Evolutionary conservation across 2,113 vertebrate species (phyloP).

Genomic region (Orthonyx spaldingii): DNA sequence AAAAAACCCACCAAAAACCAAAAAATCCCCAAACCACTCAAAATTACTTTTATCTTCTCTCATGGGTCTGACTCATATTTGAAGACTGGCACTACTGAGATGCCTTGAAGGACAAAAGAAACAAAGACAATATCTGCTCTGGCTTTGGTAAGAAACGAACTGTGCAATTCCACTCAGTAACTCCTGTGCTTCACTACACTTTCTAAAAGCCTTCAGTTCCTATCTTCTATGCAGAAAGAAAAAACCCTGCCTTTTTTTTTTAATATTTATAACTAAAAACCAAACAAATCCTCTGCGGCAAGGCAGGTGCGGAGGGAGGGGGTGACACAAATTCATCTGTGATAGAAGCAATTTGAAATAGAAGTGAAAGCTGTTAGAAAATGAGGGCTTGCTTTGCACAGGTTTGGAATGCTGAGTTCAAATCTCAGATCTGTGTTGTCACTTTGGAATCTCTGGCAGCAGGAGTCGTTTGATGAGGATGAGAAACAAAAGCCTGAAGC

Average conservation of each 20-base stretch:
- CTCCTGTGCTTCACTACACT: not conserved
- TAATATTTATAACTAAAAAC: not conserved
- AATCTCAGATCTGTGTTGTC: not conserved
- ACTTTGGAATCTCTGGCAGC: not conserved
- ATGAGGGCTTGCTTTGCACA: accelerated
- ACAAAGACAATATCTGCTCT: not conserved
- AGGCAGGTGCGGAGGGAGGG: not conserved
- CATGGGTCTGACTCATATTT: not conserved
- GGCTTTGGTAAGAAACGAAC: not conserved
- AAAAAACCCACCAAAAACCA: too few relatives aligned
- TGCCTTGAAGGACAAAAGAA: not conserved
- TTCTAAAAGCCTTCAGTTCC: not conserved
- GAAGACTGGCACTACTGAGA: not conserved
- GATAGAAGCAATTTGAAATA: not conserved
- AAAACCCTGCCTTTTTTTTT: not conserved
- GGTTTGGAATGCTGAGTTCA: not conserved
- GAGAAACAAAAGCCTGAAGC: not conserved
- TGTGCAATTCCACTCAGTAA: not conserved
- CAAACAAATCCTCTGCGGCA: not conserved
- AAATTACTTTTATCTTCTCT: not conserved
- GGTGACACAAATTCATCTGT: not conserved
- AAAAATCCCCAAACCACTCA: not conserved
- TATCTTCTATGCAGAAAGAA: not conserved
- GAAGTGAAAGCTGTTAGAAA: not conserved
- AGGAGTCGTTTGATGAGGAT: not conserved